phyloP scores from a whole-genome alignment of 2,797 vertebrate species.

The Rhinatrema bivittatum region DNA sequence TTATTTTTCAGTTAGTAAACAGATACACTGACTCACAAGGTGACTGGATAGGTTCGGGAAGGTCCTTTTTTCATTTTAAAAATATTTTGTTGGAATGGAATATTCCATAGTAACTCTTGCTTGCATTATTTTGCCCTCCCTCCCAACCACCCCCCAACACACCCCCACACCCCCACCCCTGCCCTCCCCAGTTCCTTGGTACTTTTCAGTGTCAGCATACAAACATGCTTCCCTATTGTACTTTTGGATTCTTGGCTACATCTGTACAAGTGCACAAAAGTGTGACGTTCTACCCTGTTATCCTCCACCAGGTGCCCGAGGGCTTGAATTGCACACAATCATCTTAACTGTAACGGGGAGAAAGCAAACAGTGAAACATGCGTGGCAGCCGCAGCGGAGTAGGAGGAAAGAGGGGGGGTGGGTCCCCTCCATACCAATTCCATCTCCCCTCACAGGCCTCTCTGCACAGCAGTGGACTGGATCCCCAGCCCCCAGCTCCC shows the following conservation, averaged over 20 bases:
- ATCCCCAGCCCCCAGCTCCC: conserved; percentile 70
- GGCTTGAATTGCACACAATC: conserved; percentile 78
- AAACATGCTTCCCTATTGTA: conserved; percentile 57
- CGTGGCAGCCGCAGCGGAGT: conserved; percentile 35
- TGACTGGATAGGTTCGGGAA: conserved; percentile 52
- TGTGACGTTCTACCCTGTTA: conserved; percentile 76
- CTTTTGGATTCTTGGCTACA: conserved; percentile 71
- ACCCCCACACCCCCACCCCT: too few relatives aligned
- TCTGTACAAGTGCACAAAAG: conserved; percentile 75
- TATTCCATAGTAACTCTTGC: too few relatives aligned
- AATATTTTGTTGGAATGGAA: conserved; percentile 10
- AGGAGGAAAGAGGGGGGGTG: conserved; percentile 33
- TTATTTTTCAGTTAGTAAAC: conserved; percentile 74
- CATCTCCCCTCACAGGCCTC: conserved; percentile 66
- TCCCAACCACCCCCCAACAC: too few relatives aligned
- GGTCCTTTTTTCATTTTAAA: background rate
- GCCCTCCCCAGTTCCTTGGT: too few relatives aligned
- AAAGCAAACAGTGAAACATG: conserved; percentile 73
- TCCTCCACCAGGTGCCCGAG: conserved; percentile 72
- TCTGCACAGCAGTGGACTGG: conserved; percentile 61
- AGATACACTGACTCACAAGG: conserved; percentile 77
- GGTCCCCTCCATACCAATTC: conserved; percentile 66
- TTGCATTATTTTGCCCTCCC: too few relatives aligned
- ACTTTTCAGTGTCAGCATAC: conserved; percentile 66
- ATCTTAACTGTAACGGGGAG: conserved; percentile 71